Conservation (phyloP, 1,140 invertebrate species). For the Diorhabda elongata region DNA sequence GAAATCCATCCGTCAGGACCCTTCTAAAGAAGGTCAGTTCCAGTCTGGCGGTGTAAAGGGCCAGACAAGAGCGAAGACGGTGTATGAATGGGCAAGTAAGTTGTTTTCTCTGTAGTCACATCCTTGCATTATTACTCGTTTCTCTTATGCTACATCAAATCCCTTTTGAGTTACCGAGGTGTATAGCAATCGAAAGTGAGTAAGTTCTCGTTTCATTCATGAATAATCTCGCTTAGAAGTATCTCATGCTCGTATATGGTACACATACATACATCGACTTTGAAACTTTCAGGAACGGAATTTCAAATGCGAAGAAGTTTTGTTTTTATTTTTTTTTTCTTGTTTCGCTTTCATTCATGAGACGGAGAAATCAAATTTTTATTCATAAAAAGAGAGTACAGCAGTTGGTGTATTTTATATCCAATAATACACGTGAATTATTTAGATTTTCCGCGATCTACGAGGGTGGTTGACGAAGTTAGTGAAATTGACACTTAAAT, state of each 20-base stretch:
- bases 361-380: background rate
- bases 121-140: slow-evolving; percentile 22
- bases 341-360: slow-evolving; percentile 15
- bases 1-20: slow-evolving; percentile 15
- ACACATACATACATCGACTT: slow-evolving; percentile 17
- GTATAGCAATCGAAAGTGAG: slow-evolving; percentile 25
- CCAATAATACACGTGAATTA: no score
- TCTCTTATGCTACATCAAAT: slow-evolving; percentile 32
- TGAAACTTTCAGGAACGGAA: slow-evolving; percentile 8
- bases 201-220: slow-evolving; percentile 21
- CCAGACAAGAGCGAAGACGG: slow-evolving; percentile 17
- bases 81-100: slow-evolving; percentile 19
- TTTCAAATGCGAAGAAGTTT: slow-evolving; percentile 5
- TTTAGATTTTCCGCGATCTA: no score
- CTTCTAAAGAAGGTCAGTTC: slow-evolving; percentile 21
- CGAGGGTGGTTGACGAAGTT: no score
- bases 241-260: background rate
- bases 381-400: background rate
- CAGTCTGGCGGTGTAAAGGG: slow-evolving; percentile 14
- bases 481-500: no score
- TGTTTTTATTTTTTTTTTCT: slow-evolving; percentile 11
- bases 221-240: slow-evolving; percentile 11
- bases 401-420: no score
- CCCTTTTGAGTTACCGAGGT: slow-evolving; percentile 20
- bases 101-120: slow-evolving; percentile 15